These are phyloP conservation scores for Vanacampus margaritifer DNA, from an alignment of 2,113 vertebrate species.

Conservation along the genomic window DNA sequence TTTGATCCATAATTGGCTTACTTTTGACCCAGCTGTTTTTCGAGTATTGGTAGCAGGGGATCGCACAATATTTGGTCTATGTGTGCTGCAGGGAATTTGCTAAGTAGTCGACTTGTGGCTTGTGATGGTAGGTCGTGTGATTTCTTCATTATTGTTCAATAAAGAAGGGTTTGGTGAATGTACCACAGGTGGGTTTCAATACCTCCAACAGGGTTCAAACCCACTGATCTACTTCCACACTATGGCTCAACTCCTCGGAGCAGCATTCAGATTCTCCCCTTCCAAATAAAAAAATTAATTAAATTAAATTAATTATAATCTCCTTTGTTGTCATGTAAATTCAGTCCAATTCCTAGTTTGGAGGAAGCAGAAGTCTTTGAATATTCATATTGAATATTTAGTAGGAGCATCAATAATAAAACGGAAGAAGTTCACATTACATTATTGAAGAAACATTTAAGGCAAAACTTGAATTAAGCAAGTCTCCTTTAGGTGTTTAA, in stretches of 20 bases:
- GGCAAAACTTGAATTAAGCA: not conserved
- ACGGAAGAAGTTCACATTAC: slow-evolving; percentile 10
- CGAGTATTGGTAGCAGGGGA: no score
- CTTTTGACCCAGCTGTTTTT: no score
- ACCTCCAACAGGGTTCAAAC: no score
- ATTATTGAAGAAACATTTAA: slow-evolving; percentile 7
- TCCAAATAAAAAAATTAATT: not conserved
- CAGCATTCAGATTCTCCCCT: not conserved
- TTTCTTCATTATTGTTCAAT: no score
- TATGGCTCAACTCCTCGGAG: not conserved
- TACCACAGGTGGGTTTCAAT: no score
- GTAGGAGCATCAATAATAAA: slow-evolving; percentile 26
- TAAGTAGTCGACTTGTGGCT: no score
- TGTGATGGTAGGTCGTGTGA: no score
- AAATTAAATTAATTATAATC: not conserved
- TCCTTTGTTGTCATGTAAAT: slow-evolving; percentile 5
- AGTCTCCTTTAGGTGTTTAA: slow-evolving; percentile 3
- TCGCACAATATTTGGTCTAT: no score
- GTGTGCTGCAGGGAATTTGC: no score
- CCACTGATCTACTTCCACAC: not conserved
- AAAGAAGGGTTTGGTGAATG: no score
- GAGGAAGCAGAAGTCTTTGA: not conserved
- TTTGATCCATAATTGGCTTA: no score
- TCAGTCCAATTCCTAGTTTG: not conserved
- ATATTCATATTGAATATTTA: slow-evolving; percentile 9